Percentiles rank a stretch among this genome's conserved stretches.
Evolutionary conservation across 2,888 invertebrate species (phyloP).

Genomic region (Ochlodes sylvanus): DNA sequence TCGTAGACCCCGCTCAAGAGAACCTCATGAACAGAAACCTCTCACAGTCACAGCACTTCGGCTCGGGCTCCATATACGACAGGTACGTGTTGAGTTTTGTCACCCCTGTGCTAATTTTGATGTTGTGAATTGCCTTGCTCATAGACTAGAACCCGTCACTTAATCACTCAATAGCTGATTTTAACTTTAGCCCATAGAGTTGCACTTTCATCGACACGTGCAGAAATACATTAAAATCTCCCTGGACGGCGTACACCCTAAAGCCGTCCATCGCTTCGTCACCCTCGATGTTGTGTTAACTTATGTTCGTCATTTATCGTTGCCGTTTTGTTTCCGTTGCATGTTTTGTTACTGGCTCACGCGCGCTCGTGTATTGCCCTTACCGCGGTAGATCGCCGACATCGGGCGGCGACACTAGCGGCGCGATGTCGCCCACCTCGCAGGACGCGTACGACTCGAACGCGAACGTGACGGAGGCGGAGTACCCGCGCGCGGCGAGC

Average conservation of each 20-base stretch:
- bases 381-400: conserved; percentile 78
- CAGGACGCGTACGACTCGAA: conserved; percentile 64
- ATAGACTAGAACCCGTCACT: conserved; percentile 36
- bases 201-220: conserved; percentile 28
- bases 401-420: conserved; percentile 71
- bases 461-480: conserved; percentile 57
- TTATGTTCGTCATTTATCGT: conserved; percentile 66
- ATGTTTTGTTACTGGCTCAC: conserved; percentile 83
- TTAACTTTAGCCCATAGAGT: conserved; percentile 19
- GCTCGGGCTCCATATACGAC: conserved; percentile 92
- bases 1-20: conserved; percentile 93
- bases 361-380: conserved; percentile 78
- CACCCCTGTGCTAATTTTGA: conserved; percentile 27
- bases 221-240: conserved; percentile 12
- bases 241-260: conserved; percentile 3
- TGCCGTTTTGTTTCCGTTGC: conserved; percentile 72
- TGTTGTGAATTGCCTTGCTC: conserved; percentile 44
- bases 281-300: conserved; percentile 54
- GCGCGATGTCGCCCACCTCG: conserved; percentile 78
- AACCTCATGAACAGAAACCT: conserved; percentile 91
- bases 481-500: conserved; percentile 72
- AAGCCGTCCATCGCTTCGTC: conserved; percentile 61
- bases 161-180: conserved; percentile 31
- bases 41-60: conserved; percentile 89
- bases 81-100: conserved; percentile 79